Base-by-base conservation (phyloP, 2,113 vertebrate species). In the Albula glossodonta region DNA sequence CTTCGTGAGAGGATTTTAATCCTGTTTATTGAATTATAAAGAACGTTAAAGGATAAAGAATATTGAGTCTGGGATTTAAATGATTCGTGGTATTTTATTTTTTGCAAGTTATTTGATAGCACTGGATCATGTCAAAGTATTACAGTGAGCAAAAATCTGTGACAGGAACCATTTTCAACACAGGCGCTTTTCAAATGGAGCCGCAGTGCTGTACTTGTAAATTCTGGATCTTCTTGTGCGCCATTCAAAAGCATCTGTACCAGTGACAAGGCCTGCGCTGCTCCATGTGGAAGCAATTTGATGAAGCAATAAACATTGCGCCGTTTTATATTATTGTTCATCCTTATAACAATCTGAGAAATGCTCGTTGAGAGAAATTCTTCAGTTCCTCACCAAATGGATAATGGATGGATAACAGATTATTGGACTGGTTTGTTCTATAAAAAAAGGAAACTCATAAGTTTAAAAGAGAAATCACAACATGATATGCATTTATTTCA, bases 21-120 rank as follows among this genome's bases (percentile, higher is more conserved):
- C 94, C 95, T 95, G 93, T 95, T 96, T 95, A 96, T 94, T 96
- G 96, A 96, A 96, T 97, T 96, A 96, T 95, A 96, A 97, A 97
- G 94, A 93, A 95, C 93, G 96, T 97, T 96, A 95, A 94, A 95
- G 96, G 95, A 96, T 96, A 93, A 96, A 94, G 94, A 94, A 91
- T 93, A 94, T 92, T 96, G 93, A 96, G 93, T 93, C 85, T 86
- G 92, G 94, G 94, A 95, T 96, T 95, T 94, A 92, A 94, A 96
- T 94, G 87, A 94, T 93, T 94, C 88, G 87, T 89, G 92, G 92
- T 93, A 93, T 94, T 96, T 91, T 90, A 74, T 93, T 91, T 94
- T 94, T 89, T 87, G 90, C 84, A 80, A 94, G 94, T 93, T 91
- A 91, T 94, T 96, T 91, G 91, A 95, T 95, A 95, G 94, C 93